phyloP scores from a whole-genome alignment of 1,140 invertebrate species.

The Bombus consobrinus region DNA sequence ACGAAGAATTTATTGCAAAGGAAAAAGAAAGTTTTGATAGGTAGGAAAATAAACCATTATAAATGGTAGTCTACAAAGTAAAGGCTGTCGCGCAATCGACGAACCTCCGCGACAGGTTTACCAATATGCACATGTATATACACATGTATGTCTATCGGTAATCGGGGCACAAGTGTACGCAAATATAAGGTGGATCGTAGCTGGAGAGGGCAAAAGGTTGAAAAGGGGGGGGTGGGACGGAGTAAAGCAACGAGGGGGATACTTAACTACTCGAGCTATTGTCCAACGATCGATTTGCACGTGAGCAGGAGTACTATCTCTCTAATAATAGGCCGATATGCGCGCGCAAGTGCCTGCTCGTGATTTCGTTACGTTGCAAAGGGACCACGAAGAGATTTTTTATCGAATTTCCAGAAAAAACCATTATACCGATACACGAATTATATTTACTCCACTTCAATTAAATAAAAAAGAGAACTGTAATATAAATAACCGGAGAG shows the following conservation, averaged over 20 bases:
- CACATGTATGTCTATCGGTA: constrained; percentile 21
- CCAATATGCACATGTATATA: not conserved
- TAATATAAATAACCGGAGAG: not conserved
- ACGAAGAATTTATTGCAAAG: not conserved
- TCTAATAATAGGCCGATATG: constrained; percentile 57
- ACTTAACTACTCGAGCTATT: constrained; percentile 64
- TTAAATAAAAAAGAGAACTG: not conserved
- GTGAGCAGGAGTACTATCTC: constrained; percentile 48
- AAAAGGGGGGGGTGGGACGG: constrained; percentile 8
- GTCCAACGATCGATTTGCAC: constrained; percentile 62
- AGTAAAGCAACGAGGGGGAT: constrained; percentile 53
- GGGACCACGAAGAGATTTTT: not conserved
- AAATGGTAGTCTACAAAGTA: too few species aligned
- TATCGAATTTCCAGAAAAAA: not conserved
- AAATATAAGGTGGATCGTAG: constrained; percentile 37
- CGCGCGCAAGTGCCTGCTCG: constrained; percentile 41
- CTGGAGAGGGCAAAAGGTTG: constrained; percentile 18
- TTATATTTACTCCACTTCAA: not conserved
- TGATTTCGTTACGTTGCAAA: constrained; percentile 16
- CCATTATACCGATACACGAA: not conserved
- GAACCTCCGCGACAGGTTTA: constrained; percentile 35
- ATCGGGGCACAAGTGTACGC: constrained; percentile 46
- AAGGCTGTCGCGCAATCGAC: not conserved
- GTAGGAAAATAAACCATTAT: not conserved
- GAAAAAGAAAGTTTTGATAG: not conserved